Base-by-base conservation (phyloP, 2,888 invertebrate genomes). In the Polyommatus icarus region DNA sequence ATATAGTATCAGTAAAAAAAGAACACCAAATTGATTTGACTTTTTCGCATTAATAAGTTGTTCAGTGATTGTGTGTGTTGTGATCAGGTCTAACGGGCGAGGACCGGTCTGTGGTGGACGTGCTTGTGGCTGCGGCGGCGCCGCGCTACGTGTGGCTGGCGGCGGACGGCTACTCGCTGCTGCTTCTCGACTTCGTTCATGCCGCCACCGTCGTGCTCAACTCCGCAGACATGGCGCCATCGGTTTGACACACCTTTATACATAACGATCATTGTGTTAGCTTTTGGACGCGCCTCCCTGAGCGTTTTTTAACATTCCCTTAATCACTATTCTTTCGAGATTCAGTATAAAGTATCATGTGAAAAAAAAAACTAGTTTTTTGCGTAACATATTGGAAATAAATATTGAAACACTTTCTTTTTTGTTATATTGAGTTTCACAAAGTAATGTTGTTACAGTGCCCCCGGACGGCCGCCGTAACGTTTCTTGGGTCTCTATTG, bases 391-490 rank as follows among this genome's bases (percentile, higher is more conserved):
- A 32, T 36, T 36, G 36, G 36, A 36, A 36, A 32, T 40, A 40
- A 40, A 40, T 40, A 40, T 8, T 40, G 10, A 40, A 40, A 40
- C 8, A 40, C 40, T 8, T 40, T 40, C 2, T 40, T 40, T 10
- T 40, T 40, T 36, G 1, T 40, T 40, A 40, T 10, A 40, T 40
- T 40, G 8, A 40, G 1, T 61, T 24, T 12, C 20, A 61, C 24
- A 10, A 24, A 61, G 10, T 12, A 12, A 61, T 72, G 77, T 79
- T 54, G 20, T 77, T 71, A 54, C 91, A 96, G 96, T 96, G 97
- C 79, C 99, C 99, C 0, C 95, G 99, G 79, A 97, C 97, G 12
- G 99, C 99, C 86, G 99, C 99, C 0, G 96, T 98, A 36, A 97
- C 98, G 0, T 96, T 99, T 80, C 93, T 99, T 54, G 98, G 98